A percentile compares a stretch with the other conserved stretches of the same genome.
Conservation (phyloP, 2,888 invertebrate species). For the Ochropleura plecta region DNA sequence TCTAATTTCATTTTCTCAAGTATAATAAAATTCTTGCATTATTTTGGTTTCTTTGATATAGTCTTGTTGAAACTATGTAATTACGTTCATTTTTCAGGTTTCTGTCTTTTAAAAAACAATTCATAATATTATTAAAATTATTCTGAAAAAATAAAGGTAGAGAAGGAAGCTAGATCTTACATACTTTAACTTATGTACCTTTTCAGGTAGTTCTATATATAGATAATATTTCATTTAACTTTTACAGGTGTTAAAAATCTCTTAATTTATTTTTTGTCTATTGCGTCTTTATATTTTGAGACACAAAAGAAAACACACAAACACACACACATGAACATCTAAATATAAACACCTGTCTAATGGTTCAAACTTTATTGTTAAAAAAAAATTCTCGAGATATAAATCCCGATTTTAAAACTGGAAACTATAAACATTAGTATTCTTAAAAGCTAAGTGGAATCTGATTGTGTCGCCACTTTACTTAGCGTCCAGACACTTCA, state of each 20-base stretch:
- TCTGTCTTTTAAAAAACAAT: not conserved
- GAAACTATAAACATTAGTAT: constrained; percentile 47
- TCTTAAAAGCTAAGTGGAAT: constrained; percentile 42
- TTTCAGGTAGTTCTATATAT: not conserved
- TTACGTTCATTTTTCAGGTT: not conserved
- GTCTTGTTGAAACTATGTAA: not conserved
- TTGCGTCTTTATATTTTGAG: not conserved
- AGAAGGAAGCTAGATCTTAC: not conserved
- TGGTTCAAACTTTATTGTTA: constrained; percentile 4
- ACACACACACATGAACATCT: too few species aligned
- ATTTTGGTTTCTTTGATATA: not conserved
- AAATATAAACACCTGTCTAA: constrained; percentile 14
- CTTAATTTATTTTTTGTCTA: not conserved
- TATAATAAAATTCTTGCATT: not conserved
- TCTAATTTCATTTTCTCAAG: not conserved
- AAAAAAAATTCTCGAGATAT: constrained; percentile 8
- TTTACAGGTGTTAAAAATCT: not conserved
- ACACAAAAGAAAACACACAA: constrained; percentile 9
- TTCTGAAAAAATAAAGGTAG: not conserved
- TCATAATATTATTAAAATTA: not conserved
- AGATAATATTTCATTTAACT: not conserved
- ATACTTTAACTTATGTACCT: not conserved
- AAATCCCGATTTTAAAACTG: constrained; percentile 20
- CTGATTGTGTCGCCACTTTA: constrained; percentile 26
- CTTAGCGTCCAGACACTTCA: constrained; percentile 42